Evolutionary conservation across 2,113 vertebrate species (phyloP), one percentile per base, ranked within the genome.

Genomic region (Prunella himalayana): DNA sequence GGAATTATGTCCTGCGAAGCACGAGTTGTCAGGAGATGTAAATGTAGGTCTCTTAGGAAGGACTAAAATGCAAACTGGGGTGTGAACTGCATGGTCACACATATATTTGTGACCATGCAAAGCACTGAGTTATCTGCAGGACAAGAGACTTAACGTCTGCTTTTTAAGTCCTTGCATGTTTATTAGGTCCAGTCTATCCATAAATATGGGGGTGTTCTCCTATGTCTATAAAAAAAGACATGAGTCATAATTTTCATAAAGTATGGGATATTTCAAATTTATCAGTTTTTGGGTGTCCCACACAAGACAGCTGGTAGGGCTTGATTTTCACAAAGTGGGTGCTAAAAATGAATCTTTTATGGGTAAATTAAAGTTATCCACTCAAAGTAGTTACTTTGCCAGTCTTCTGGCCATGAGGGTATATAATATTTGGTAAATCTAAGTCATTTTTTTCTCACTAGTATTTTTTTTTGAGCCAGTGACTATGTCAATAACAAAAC

Each of bases 231-330:
- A 88, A 92, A 91, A 90, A 93, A 95, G 27, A 21, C 10, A 22
- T 71, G 76, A 92, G 56, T 93, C 96, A 96, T 82, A 23, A n/a
- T 96, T 90, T 95, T 96, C 68, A 37, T 80, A 63, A 93, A 88
- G 61, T 78, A 92, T 59, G 64, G 86, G 80, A 60, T 86, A 82
- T 94, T 93, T 94, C 83, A 86, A 84, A 84, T 84, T 8, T 94
- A 81, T 91, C 86, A 60, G 85, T 0, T 90, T 94, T 90, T 83
- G 85, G 64, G 47, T 95, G 93, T 93, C 90, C 88, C 80, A 97
- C 93, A 95, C 86, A 91, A 83, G 89, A 68, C 89, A 94, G 72
- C 93, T 96, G 90, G 66, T 65, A 89, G 57, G 76, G 60, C 45
- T 95, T 93, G 68, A 82, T 88, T 88, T 93, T 85, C 60, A 78